Percentiles rank a stretch among this genome's conserved stretches.
These are phyloP conservation scores for Dendrocopos noguchii DNA, from an alignment of 2,113 vertebrate genomes.

Conservation along the genomic window DNA sequence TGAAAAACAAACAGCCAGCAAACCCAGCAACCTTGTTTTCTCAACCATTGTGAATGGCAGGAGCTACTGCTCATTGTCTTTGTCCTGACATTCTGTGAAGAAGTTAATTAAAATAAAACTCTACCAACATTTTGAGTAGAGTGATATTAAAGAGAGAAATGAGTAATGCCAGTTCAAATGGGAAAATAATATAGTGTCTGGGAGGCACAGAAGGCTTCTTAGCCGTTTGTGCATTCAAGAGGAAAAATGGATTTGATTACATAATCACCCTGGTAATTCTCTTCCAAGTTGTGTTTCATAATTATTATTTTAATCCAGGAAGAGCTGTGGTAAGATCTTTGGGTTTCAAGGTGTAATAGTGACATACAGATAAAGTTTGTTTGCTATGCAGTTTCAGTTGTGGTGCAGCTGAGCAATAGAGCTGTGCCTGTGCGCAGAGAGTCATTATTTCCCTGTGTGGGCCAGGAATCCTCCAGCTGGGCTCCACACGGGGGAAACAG, in stretches of 20 bases:
- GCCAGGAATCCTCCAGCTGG: neutral
- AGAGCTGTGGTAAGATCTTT: neutral
- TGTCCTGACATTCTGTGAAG: neutral
- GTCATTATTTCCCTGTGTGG: accelerated
- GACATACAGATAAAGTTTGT: neutral
- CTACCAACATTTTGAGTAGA: neutral
- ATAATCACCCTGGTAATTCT: neutral
- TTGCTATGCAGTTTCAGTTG: neutral
- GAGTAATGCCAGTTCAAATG: neutral
- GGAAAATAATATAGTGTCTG: neutral
- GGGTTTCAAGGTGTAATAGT: neutral
- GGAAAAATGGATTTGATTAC: neutral
- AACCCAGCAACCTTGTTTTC: neutral
- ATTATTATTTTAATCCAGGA: neutral
- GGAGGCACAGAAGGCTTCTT: neutral
- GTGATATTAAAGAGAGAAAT: neutral
- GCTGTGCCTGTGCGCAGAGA: neutral
- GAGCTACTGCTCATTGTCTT: neutral
- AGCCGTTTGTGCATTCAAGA: neutral
- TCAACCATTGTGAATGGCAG: neutral
- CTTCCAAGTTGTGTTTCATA: neutral
- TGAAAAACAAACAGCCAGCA: neutral
- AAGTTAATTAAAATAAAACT: neutral
- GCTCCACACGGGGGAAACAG: neutral
- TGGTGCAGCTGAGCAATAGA: neutral